phyloP scores from a whole-genome alignment of 2,888 invertebrate genomes.

The Coelogynopora nodosa region DNA sequence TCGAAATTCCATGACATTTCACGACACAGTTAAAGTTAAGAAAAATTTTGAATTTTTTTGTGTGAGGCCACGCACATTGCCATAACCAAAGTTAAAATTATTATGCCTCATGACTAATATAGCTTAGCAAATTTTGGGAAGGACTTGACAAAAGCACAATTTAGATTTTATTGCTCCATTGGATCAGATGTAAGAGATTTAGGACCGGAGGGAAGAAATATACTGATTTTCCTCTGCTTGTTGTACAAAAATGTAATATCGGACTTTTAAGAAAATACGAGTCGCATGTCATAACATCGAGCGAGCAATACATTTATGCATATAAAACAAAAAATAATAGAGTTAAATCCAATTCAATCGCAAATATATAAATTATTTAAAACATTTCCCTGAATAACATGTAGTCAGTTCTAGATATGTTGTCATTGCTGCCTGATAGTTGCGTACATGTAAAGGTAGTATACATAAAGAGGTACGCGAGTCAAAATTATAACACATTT shows the following conservation, averaged over 20 bases:
- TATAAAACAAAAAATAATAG: neutral
- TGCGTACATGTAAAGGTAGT: neutral
- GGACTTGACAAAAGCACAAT: neutral
- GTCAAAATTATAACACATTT: neutral
- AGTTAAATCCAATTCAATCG: neutral
- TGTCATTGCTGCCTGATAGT: neutral
- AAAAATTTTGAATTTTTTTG: too few species aligned
- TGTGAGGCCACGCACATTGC: too few species aligned
- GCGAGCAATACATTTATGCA: neutral
- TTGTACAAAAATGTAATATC: neutral
- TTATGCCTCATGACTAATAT: too few species aligned
- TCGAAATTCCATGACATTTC: too few species aligned
- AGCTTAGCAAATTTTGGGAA: neutral
- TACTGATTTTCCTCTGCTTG: neutral
- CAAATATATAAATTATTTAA: neutral
- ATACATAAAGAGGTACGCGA: neutral
- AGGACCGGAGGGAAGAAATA: neutral
- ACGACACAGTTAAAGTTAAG: too few species aligned
- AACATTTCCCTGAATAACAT: neutral
- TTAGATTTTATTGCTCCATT: neutral
- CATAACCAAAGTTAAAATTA: too few species aligned
- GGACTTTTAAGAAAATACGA: neutral
- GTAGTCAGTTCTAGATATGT: neutral
- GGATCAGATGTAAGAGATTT: neutral
- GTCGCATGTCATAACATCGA: neutral